These are phyloP conservation scores for Drosophila atroscutellata DNA, from an alignment of 2,888 invertebrate genomes.

Conservation along the genomic window DNA sequence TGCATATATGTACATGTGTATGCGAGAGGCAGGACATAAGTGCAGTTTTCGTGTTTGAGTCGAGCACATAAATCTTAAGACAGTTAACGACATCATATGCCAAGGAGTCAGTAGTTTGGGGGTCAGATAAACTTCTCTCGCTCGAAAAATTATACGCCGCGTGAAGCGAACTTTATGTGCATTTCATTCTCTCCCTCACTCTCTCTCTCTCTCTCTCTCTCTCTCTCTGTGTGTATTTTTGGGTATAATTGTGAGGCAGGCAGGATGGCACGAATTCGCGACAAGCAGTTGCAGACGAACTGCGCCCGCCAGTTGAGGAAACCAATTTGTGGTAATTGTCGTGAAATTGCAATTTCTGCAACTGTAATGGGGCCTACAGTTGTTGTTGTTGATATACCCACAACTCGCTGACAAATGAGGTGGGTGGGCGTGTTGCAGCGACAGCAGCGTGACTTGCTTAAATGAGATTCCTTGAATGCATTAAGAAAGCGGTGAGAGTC, in stretches of 20 bases:
- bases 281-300: slow-evolving; percentile 48
- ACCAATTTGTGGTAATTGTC: slow-evolving; percentile 81
- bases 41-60: slow-evolving; percentile 77
- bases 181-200: slow-evolving; percentile 50
- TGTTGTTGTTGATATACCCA: slow-evolving; percentile 15
- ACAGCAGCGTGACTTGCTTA: slow-evolving; percentile 51
- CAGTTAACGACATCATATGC: slow-evolving; percentile 78
- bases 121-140: slow-evolving; percentile 37
- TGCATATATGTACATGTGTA: slow-evolving; percentile 22
- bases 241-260: slow-evolving; percentile 61
- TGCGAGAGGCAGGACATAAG: slow-evolving; percentile 52
- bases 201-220: background rate
- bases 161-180: slow-evolving; percentile 59
- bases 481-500: slow-evolving; percentile 37
- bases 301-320: slow-evolving; percentile 71
- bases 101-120: slow-evolving; percentile 35
- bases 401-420: slow-evolving; percentile 3
- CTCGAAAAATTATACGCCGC: slow-evolving; percentile 64
- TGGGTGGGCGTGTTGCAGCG: background rate
- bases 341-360: slow-evolving; percentile 80
- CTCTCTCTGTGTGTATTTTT: background rate
- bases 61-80: slow-evolving; percentile 74
- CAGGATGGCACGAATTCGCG: slow-evolving; percentile 29
- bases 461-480: slow-evolving; percentile 49
- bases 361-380: slow-evolving; percentile 66